These are phyloP conservation scores for Lagorchestes hirsutus DNA, from an alignment of 2,797 vertebrate species.

Conservation along the genomic window DNA sequence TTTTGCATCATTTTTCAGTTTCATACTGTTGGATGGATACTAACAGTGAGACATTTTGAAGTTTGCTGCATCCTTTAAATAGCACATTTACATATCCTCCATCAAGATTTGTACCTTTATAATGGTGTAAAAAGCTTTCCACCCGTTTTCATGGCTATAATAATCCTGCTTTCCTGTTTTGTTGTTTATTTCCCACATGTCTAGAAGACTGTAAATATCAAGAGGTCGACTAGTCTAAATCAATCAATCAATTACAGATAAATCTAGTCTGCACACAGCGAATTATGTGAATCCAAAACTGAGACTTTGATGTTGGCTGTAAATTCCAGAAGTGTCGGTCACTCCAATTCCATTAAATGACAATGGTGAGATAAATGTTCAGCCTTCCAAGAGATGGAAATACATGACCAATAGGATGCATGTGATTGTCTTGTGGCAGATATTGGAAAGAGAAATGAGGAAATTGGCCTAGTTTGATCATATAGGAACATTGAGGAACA, in stretches of 20 bases:
- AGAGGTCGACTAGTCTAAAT: not conserved
- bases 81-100: constrained; percentile 28
- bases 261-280: not conserved
- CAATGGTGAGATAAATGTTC: not conserved
- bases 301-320: not conserved
- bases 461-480: not conserved
- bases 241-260: not conserved
- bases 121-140: not conserved
- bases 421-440: not conserved
- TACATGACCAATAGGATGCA: not conserved
- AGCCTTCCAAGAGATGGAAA: not conserved
- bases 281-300: not conserved
- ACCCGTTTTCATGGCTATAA: constrained; percentile 25
- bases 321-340: not conserved
- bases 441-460: not conserved
- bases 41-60: constrained; percentile 35
- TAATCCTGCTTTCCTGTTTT: not conserved
- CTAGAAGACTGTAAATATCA: not conserved
- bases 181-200: not conserved
- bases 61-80: constrained; percentile 42
- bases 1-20: constrained; percentile 30
- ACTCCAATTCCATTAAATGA: not conserved
- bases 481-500: not conserved
- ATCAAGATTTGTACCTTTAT: constrained; percentile 32
- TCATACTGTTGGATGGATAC: constrained; percentile 9